These are phyloP conservation scores for Apogon hyalosoma DNA, from an alignment of 2,797 vertebrate genomes.

Conservation along the genomic window DNA sequence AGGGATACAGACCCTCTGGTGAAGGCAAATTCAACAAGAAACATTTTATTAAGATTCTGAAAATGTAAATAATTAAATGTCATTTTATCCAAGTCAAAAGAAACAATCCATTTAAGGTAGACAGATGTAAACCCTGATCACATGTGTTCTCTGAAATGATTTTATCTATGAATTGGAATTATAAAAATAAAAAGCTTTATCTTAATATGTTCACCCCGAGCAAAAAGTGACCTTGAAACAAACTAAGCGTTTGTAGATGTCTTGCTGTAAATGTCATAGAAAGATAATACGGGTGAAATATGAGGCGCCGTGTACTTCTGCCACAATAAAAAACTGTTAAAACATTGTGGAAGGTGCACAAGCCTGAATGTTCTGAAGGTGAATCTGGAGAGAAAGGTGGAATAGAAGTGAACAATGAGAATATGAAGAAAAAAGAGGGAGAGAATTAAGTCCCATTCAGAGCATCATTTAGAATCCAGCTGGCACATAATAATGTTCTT, in stretches of 20 bases:
- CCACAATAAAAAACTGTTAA: conserved; percentile 22
- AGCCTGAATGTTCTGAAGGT: conserved; percentile 1
- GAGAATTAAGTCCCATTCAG: conserved; percentile 47
- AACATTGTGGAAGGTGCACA: conserved; percentile 1
- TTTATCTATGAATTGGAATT: no score
- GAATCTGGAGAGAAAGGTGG: not conserved
- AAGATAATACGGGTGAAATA: not conserved
- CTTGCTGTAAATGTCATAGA: not conserved
- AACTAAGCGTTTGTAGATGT: not conserved
- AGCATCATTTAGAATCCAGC: conserved; percentile 60
- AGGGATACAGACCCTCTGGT: not conserved
- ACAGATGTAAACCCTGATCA: not conserved
- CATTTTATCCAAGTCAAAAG: conserved; percentile 5
- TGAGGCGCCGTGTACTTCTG: conserved; percentile 6
- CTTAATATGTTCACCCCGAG: not conserved
- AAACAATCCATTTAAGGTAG: no score
- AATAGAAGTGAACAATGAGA: conserved; percentile 40
- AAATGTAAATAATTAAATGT: conserved; percentile 14
- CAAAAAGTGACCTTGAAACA: not conserved
- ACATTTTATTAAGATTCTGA: conserved; percentile 19
- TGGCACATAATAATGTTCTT: conserved; percentile 58
- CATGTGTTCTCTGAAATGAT: not conserved
- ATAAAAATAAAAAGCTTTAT: not conserved
- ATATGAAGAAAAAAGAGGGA: conserved; percentile 28
- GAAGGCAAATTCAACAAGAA: conserved; percentile 5